Evolutionary conservation across 2,888 invertebrate species (phyloP).

Genomic region (Alsophila aescularia): DNA sequence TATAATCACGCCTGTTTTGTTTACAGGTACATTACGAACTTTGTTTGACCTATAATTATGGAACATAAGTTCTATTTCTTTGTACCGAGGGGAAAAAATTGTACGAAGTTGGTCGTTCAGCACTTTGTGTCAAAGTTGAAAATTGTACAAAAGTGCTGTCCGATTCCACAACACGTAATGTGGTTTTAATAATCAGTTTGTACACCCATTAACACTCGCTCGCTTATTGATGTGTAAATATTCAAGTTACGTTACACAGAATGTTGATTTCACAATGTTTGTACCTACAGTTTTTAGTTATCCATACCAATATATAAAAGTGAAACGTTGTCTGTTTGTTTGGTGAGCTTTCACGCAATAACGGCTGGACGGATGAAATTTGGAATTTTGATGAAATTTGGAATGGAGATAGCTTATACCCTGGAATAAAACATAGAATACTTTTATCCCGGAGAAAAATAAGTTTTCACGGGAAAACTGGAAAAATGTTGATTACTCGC

Average conservation of each 20-base stretch:
- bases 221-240: slow-evolving; percentile 16
- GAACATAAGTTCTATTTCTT: not conserved
- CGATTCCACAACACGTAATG: slow-evolving; percentile 19
- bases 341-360: too few relatives aligned
- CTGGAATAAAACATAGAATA: too few relatives aligned
- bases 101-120: not conserved
- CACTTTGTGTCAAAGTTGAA: slow-evolving; percentile 17
- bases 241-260: not conserved
- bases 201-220: slow-evolving; percentile 10
- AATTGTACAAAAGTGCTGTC: slow-evolving; percentile 9
- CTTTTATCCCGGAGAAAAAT: too few relatives aligned
- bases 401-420: too few relatives aligned
- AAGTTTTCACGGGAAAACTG: too few relatives aligned
- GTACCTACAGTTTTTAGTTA: too few relatives aligned
- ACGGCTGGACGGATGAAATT: too few relatives aligned
- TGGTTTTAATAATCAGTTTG: slow-evolving; percentile 32
- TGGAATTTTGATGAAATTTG: too few relatives aligned
- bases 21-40: slow-evolving; percentile 1
- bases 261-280: not conserved
- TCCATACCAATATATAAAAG: too few relatives aligned
- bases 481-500: too few relatives aligned
- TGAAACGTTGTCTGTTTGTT: too few relatives aligned
- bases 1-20: not conserved
- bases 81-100: not conserved
- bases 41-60: slow-evolving; percentile 1